Evolutionary conservation across 2,888 invertebrate species (phyloP).

Genomic region (Zygogramma bicolorata): DNA sequence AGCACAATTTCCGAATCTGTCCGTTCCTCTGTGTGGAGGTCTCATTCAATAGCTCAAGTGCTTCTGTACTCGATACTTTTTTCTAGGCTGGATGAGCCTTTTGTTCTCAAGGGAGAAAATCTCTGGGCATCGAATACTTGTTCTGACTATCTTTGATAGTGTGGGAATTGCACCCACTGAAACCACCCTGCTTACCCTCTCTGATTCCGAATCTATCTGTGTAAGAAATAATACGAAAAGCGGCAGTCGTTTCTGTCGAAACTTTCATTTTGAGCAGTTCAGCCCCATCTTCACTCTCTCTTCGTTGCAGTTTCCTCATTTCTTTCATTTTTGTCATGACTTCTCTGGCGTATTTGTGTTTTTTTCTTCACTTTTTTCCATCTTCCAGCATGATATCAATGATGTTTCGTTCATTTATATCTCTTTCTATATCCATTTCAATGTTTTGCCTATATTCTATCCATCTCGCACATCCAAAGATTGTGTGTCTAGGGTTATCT

Average conservation of each 20-base stretch:
- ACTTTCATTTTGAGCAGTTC: too few relatives aligned
- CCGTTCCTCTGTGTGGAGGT: too few relatives aligned
- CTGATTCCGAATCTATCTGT: not conserved
- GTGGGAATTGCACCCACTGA: not conserved
- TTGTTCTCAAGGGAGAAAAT: not conserved
- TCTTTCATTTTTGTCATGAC: not conserved
- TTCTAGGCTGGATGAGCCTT: too few relatives aligned
- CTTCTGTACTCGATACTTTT: too few relatives aligned
- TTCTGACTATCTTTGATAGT: not conserved
- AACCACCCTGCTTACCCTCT: not conserved
- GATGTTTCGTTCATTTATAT: not conserved
- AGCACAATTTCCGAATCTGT: too few relatives aligned
- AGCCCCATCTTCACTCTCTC: too few relatives aligned
- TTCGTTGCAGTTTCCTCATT: not conserved
- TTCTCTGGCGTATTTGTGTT: not conserved
- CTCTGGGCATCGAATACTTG: not conserved
- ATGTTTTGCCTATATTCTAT: not conserved
- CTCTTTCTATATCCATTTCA: not conserved
- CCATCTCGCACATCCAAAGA: not conserved
- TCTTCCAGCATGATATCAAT: not conserved
- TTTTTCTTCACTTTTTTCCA: not conserved
- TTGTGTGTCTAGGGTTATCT: not conserved
- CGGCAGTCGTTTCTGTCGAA: too few relatives aligned
- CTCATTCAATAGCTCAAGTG: too few relatives aligned
- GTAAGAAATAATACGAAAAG: not conserved